Conservation (phyloP, 2,888 invertebrate genomes). For the Spatulosminthurus flaviceps region DNA sequence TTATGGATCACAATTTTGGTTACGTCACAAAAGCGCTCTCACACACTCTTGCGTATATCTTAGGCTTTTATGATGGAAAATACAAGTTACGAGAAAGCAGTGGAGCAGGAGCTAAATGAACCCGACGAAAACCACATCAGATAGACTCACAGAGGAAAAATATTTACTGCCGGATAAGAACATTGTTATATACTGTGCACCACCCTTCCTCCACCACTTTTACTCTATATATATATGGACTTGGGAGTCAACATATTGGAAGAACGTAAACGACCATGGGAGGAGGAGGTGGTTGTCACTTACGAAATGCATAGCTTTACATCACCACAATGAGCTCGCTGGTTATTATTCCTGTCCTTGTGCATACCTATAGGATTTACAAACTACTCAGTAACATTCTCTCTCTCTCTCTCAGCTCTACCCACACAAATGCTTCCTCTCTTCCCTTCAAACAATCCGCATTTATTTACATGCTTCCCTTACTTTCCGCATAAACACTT, state of each 20-base stretch:
- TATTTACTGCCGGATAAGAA: not conserved
- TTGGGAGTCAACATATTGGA: not conserved
- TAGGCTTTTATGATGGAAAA: constrained; percentile 1
- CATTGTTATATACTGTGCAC: too few relatives aligned
- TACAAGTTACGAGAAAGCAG: not conserved
- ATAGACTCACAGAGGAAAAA: constrained; percentile 10
- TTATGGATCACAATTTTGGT: constrained; percentile 25
- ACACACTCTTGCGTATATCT: not conserved
- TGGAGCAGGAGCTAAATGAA: constrained; percentile 18
- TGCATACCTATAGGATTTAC: not conserved
- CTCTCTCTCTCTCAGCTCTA: not conserved
- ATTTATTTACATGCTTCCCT: too few relatives aligned
- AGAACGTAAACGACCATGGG: not conserved
- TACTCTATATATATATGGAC: too few relatives aligned
- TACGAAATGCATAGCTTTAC: constrained; percentile 11
- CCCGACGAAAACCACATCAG: constrained; percentile 24
- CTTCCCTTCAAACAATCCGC: too few relatives aligned
- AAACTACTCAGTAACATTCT: not conserved
- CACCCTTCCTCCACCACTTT: too few relatives aligned
- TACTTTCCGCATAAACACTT: too few relatives aligned
- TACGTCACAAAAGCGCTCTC: not conserved
- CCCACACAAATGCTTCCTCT: too few relatives aligned
- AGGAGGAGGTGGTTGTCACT: not conserved
- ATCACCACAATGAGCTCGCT: not conserved
- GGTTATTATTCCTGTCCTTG: not conserved